phyloP scores from a whole-genome alignment of 2,797 vertebrate species.

The Alectoris magna region DNA sequence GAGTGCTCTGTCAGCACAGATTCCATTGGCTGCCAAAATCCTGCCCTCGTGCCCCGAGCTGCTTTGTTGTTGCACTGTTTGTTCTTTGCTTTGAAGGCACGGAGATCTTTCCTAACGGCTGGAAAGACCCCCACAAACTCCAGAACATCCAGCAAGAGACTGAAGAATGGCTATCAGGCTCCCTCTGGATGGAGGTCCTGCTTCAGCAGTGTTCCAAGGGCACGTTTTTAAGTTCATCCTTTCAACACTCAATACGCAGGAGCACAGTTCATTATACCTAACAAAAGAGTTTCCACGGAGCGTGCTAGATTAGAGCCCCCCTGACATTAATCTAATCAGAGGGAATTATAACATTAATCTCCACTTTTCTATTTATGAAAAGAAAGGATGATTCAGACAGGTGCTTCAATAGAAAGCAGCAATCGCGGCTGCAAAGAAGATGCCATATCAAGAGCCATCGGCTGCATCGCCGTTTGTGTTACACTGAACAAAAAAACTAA shows the following conservation, averaged over 20 bases:
- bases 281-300: neutral
- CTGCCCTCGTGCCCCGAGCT: rapidly evolving
- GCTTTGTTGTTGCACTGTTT: rapidly evolving
- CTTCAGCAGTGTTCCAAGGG: neutral
- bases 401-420: conserved; percentile 10
- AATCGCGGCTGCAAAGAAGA: neutral
- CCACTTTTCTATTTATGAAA: neutral
- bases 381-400: conserved; percentile 33
- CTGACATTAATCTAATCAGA: conserved; percentile 40
- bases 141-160: rapidly evolving
- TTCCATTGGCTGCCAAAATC: neutral
- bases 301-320: neutral
- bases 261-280: neutral
- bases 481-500: neutral
- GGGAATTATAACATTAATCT: conserved; percentile 24
- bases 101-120: neutral
- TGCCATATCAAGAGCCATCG: neutral
- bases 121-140: neutral
- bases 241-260: neutral
- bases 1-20: neutral
- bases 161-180: neutral
- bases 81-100: neutral
- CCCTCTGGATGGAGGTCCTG: neutral
- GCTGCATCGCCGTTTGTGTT: neutral
- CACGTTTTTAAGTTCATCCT: neutral